Conservation (phyloP, 2,888 invertebrate genomes). For the Xylocampa areola region DNA sequence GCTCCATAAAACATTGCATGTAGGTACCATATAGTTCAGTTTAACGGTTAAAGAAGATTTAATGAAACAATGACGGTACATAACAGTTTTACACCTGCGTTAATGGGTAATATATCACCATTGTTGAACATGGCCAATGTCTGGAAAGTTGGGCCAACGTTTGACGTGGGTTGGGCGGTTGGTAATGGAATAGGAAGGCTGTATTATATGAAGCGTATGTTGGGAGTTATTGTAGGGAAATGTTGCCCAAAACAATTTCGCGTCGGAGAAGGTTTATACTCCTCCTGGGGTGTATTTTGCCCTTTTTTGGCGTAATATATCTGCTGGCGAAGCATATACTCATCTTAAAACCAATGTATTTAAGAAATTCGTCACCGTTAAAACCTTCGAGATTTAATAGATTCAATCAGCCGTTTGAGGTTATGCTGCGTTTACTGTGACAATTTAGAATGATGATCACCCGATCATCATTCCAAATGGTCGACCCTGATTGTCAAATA, state of each 20-base stretch:
- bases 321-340: not conserved
- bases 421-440: no score
- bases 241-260: not conserved
- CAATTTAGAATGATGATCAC: no score
- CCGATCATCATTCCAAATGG: no score
- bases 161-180: conserved; percentile 34
- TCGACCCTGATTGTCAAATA: no score
- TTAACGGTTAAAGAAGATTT: conserved; percentile 13
- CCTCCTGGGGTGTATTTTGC: not conserved
- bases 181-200: conserved; percentile 18
- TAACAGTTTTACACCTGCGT: conserved; percentile 26
- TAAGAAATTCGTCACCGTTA: no score
- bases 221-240: not conserved
- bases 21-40: not conserved
- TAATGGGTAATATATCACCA: conserved; percentile 23
- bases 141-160: conserved; percentile 10
- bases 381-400: no score
- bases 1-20: conserved; percentile 6
- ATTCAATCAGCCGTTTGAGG: no score
- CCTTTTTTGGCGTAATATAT: not conserved
- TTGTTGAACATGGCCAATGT: conserved; percentile 35
- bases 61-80: conserved; percentile 25
- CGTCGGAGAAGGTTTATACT: not conserved
- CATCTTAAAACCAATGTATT: no score
- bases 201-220: not conserved